Conservation (phyloP, 2,888 invertebrate species). For the Candidula unifasciata region DNA sequence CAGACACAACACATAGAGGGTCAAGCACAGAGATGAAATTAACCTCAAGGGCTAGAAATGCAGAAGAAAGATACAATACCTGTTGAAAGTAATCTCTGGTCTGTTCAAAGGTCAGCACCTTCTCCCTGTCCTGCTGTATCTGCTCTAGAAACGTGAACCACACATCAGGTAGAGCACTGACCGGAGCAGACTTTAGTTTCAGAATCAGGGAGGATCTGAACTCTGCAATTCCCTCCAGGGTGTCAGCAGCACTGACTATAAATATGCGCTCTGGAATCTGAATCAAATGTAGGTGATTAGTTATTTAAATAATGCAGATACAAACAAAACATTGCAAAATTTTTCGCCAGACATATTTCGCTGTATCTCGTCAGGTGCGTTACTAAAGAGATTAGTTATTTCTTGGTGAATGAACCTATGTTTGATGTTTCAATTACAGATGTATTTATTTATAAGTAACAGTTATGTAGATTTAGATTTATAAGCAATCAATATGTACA, state of each 20-base stretch:
- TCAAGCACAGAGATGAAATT: too few species aligned
- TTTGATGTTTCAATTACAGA: too few species aligned
- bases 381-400: neutral
- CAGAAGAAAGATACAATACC: neutral
- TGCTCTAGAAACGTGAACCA: slow-evolving; percentile 68
- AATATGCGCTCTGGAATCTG: slow-evolving; percentile 62
- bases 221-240: slow-evolving; percentile 58
- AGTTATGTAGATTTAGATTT: too few species aligned
- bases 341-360: too few species aligned
- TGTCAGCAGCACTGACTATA: slow-evolving; percentile 71
- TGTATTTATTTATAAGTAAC: too few species aligned
- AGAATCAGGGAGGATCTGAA: slow-evolving; percentile 46
- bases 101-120: slow-evolving; percentile 63
- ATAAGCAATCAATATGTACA: too few species aligned
- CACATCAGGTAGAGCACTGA: slow-evolving; percentile 63
- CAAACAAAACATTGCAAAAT: too few species aligned
- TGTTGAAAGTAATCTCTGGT: slow-evolving; percentile 62
- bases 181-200: slow-evolving; percentile 54
- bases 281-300: neutral
- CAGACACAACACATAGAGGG: too few species aligned
- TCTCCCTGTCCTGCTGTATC: slow-evolving; percentile 64
- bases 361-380: too few species aligned
- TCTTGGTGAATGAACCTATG: neutral
- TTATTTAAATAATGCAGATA: too few species aligned
- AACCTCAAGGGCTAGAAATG: too few species aligned